Conservation (phyloP, 2,797 vertebrate species). For the Peromyscus nudipes region DNA sequence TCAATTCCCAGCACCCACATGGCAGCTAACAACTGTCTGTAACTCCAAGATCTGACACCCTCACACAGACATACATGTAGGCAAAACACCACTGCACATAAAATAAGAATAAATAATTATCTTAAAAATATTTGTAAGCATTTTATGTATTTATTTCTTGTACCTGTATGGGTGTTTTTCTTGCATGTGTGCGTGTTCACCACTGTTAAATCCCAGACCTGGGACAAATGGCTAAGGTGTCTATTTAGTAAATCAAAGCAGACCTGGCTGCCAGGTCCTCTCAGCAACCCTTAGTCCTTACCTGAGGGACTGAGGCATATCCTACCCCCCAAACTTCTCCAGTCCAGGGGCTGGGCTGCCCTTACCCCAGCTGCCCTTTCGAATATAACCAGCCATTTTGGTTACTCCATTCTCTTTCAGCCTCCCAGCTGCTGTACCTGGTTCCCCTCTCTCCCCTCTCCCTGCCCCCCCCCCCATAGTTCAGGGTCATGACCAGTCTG, state of each 20-base stretch:
- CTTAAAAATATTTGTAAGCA: neutral
- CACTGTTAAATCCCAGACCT: neutral
- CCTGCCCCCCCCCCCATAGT: no score
- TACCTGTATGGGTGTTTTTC: neutral
- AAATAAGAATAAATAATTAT: no score
- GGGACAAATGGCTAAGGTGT: neutral
- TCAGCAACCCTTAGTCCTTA: neutral
- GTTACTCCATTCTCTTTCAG: neutral
- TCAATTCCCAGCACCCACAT: no score
- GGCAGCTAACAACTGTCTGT: no score
- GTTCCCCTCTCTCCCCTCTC: no score
- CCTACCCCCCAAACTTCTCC: neutral
- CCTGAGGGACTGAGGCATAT: neutral
- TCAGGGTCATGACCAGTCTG: neutral
- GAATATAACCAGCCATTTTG: neutral
- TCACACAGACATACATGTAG: no score
- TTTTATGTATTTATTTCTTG: neutral
- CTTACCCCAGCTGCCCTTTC: neutral
- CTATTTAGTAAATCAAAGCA: neutral
- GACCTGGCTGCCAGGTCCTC: neutral
- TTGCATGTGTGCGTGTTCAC: neutral
- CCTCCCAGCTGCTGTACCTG: neutral
- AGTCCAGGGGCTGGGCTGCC: neutral
- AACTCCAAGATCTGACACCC: no score
- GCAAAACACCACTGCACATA: no score